Percentiles rank a stretch among this genome's conserved stretches.
phyloP scores from a whole-genome alignment of 2,888 invertebrate genomes.

The Augochlorella aurata region DNA sequence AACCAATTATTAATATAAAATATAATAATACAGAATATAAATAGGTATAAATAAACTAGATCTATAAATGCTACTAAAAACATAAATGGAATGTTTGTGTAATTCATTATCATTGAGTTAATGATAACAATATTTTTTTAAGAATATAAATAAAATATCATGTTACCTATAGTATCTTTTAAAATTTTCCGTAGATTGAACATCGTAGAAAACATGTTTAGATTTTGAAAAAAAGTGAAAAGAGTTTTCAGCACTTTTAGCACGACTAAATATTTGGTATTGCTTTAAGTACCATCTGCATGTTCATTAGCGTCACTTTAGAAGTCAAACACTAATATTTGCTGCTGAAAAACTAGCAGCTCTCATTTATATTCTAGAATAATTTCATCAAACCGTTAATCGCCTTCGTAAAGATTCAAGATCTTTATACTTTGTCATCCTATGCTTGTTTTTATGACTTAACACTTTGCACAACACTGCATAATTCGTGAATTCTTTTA shows the following conservation, averaged over 20 bases:
- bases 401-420: conserved; percentile 6
- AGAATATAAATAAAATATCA: conserved; percentile 34
- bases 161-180: conserved; percentile 74
- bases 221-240: conserved; percentile 20
- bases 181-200: conserved; percentile 67
- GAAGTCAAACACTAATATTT: not conserved
- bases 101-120: not conserved
- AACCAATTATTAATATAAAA: conserved; percentile 18
- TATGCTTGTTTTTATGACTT: not conserved
- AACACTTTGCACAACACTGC: not conserved
- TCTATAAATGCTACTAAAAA: conserved; percentile 1
- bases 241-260: conserved; percentile 8
- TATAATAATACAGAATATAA: not conserved
- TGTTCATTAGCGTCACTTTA: conserved; percentile 29
- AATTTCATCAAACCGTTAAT: not conserved
- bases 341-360: not conserved
- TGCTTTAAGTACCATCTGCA: conserved; percentile 30
- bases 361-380: conserved; percentile 18
- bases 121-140: conserved; percentile 5
- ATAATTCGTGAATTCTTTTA: conserved; percentile 2
- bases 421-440: conserved; percentile 11
- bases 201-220: conserved; percentile 73
- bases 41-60: not conserved
- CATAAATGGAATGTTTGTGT: not conserved
- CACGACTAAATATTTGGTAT: conserved; percentile 26